phyloP scores from a whole-genome alignment of 2,797 vertebrate species.

The Selene dorsalis region DNA sequence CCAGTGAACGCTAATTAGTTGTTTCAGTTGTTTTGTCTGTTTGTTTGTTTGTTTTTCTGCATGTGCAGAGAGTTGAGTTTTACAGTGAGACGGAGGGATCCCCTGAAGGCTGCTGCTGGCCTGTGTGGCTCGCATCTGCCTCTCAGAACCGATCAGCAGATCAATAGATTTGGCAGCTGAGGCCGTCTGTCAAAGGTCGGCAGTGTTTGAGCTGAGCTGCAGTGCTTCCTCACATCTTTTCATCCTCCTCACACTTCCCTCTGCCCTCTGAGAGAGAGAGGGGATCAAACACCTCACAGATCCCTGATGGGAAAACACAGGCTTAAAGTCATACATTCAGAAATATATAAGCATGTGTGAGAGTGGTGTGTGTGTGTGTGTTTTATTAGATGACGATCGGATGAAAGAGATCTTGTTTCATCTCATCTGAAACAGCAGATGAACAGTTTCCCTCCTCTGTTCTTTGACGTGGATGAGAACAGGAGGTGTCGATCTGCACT shows the following conservation, averaged over 20 bases:
- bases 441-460: background rate
- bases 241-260: slow-evolving; percentile 9
- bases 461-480: background rate
- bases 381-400: background rate
- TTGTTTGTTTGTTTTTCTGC: no score
- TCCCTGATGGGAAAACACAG: background rate
- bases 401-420: background rate
- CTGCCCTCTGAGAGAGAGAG: slow-evolving; percentile 26
- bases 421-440: background rate
- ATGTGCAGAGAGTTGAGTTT: background rate
- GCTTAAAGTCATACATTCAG: background rate
- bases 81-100: background rate
- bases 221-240: slow-evolving; percentile 21
- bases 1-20: slow-evolving; percentile 49
- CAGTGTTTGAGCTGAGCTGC: slow-evolving; percentile 6
- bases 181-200: background rate
- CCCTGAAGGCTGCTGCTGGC: slow-evolving; percentile 2
- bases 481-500: slow-evolving; percentile 4
- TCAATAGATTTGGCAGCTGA: slow-evolving; percentile 32
- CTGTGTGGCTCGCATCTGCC: slow-evolving; percentile 8
- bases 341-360: background rate
- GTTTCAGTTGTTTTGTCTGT: no score
- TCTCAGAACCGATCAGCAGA: slow-evolving; percentile 13
- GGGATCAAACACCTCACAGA: slow-evolving; percentile 31
- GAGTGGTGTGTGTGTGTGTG: no score